phyloP scores from a whole-genome alignment of 2,797 vertebrate genomes.

The Okamejei kenojei region DNA sequence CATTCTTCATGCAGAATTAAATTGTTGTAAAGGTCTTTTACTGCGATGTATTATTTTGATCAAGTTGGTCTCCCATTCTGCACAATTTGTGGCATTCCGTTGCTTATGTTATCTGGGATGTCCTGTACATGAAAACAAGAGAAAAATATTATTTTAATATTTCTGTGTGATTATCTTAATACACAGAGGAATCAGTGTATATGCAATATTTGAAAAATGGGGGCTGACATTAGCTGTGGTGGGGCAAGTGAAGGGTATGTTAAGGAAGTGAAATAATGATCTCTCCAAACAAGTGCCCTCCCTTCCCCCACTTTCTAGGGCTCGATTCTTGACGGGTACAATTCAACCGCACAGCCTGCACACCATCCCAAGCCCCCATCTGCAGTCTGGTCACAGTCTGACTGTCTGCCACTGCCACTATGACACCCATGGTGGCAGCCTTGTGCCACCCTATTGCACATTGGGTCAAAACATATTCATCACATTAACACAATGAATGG shows the following conservation, averaged over 20 bases:
- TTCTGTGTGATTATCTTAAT: background rate
- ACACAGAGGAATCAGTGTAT: background rate
- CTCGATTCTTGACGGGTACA: too few relatives aligned
- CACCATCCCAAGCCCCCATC: background rate
- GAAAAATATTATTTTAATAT: background rate
- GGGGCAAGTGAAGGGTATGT: constrained; percentile 48
- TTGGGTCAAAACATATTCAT: background rate
- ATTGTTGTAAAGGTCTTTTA: constrained; percentile 1
- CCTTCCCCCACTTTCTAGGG: background rate
- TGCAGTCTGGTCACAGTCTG: background rate
- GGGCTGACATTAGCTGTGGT: constrained; percentile 43
- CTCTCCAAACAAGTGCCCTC: background rate
- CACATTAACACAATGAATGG: background rate
- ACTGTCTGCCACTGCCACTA: background rate
- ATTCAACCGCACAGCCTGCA: too few relatives aligned
- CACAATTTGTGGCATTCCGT: constrained; percentile 82
- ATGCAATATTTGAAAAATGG: constrained; percentile 31
- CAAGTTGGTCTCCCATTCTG: constrained; percentile 73
- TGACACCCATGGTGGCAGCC: background rate
- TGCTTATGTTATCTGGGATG: constrained; percentile 83
- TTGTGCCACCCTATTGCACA: background rate
- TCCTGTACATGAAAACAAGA: constrained; percentile 68
- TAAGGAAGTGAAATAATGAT: constrained; percentile 47
- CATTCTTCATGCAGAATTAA: constrained; percentile 51
- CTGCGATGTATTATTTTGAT: background rate